phyloP scores from a whole-genome alignment of 1,140 invertebrate species.

The Nephotettix cincticeps region DNA sequence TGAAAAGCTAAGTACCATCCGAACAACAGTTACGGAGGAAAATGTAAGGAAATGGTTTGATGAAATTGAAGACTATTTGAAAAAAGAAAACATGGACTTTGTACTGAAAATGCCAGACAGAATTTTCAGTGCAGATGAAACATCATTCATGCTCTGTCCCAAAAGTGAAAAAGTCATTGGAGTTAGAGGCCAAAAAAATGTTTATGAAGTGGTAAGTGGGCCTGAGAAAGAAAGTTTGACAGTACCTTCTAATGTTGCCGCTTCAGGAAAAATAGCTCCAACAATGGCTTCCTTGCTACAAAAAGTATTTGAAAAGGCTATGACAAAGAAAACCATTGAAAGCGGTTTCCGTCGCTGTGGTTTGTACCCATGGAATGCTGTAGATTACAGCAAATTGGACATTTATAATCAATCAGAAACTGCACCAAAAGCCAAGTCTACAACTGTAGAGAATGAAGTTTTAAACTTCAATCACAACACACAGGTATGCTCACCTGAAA shows the following conservation, averaged over 20 bases:
- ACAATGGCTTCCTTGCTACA: conserved; percentile 15
- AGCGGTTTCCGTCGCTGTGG: conserved; percentile 45
- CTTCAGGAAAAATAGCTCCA: conserved; percentile 25
- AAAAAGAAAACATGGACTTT: conserved; percentile 29
- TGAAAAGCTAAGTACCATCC: conserved; percentile 39
- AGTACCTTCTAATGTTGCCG: conserved; percentile 3
- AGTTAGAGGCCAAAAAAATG: conserved; percentile 29
- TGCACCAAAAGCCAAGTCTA: neutral
- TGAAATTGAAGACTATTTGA: conserved; percentile 40
- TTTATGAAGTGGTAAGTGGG: conserved; percentile 13
- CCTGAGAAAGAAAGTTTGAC: conserved; percentile 32
- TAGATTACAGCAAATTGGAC: conserved; percentile 41
- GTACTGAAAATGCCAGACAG: conserved; percentile 35
- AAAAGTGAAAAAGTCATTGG: conserved; percentile 30
- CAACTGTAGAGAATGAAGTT: no score
- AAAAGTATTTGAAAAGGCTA: neutral
- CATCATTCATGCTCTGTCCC: conserved; percentile 32
- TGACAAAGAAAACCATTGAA: conserved; percentile 34
- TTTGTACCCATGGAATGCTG: conserved; percentile 43
- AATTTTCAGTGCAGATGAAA: conserved; percentile 38
- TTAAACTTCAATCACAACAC: no score
- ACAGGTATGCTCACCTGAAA: neutral
- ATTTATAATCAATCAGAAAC: neutral
- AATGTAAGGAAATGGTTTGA: conserved; percentile 43
- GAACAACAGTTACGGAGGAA: conserved; percentile 38